Percentiles rank a stretch among this genome's conserved stretches.
Evolutionary conservation across 2,888 invertebrate genomes (phyloP).

Genomic region (Exephanes ischioxanthus): DNA sequence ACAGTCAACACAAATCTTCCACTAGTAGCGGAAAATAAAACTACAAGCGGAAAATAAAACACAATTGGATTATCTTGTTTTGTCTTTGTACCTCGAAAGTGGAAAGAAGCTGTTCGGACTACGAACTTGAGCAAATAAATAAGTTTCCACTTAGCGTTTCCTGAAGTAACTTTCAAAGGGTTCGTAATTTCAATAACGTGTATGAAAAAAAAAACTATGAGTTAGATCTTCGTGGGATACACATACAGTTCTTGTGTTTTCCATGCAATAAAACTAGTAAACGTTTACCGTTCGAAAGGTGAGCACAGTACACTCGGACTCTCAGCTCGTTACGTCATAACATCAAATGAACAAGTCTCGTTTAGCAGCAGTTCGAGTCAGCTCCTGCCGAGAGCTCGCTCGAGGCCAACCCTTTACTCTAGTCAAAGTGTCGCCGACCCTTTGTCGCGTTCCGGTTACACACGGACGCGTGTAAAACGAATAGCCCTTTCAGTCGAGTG

Average conservation of each 20-base stretch:
- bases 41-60: neutral
- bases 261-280: neutral
- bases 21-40: neutral
- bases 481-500: conserved; percentile 55
- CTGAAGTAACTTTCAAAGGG: neutral
- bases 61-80: neutral
- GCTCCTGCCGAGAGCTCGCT: conserved; percentile 14
- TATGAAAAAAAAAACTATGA: neutral
- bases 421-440: conserved; percentile 55
- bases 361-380: neutral
- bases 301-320: conserved; percentile 29
- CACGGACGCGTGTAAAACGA: conserved; percentile 52
- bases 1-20: neutral
- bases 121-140: neutral
- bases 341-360: conserved; percentile 54
- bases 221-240: neutral
- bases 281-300: conserved; percentile 20
- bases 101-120: neutral
- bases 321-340: conserved; percentile 59
- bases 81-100: neutral
- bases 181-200: neutral
- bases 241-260: neutral
- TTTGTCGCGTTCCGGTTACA: conserved; percentile 15
- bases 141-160: neutral
- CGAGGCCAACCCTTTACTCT: conserved; percentile 45